Base-by-base conservation (phyloP, 2,797 vertebrate species). In the Danio choprae region DNA sequence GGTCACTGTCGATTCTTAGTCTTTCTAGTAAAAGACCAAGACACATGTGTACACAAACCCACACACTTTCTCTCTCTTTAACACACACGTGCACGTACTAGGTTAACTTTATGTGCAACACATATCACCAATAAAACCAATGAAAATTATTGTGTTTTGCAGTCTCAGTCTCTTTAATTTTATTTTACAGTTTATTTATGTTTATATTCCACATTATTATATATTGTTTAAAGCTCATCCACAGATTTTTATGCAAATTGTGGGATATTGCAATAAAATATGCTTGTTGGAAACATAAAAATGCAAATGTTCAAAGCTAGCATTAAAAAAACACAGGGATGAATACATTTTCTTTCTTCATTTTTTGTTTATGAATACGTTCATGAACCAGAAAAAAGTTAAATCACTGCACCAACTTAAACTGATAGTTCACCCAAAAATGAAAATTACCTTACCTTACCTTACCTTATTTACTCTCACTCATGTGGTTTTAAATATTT, bases 1-100 rank as follows among this genome's bases (percentile, higher is more conserved):
- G 93, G 93, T 94, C 92, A 91, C 82, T 87, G 86, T 87, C 91
- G 87, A 91, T 92, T 93, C 92, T 82, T 79, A 90, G 85, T 88
- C 89, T 88, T 89, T 90, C 89, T 86, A 89, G 91, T 90, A 91
- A 89, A 89, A 89, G 84, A 86, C 60, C 55, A 43, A 69, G 67
- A 43, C 63, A 60, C 48, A 68, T 69, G 75, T 81, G 80, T 81
- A 81, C 59, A 76, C 51, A 51, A 71, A 44, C 59, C n/a, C 70
- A 53, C 74, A 67, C 69, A 68, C 60, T 36, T 51, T 56, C 44
- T 56, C 70, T 15, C 67, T 9, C 12, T 12, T n/a, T 41, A 44
- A 51, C 56, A 20, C 46, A 46, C 50, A 65, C 46, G 86, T 20
- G 67, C 40, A 74, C 43, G 20, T 11, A 38, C 15, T 12, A 51